These are phyloP conservation scores for Callocephalon fimbriatum DNA, from an alignment of 2,113 vertebrate genomes.

Conservation along the genomic window DNA sequence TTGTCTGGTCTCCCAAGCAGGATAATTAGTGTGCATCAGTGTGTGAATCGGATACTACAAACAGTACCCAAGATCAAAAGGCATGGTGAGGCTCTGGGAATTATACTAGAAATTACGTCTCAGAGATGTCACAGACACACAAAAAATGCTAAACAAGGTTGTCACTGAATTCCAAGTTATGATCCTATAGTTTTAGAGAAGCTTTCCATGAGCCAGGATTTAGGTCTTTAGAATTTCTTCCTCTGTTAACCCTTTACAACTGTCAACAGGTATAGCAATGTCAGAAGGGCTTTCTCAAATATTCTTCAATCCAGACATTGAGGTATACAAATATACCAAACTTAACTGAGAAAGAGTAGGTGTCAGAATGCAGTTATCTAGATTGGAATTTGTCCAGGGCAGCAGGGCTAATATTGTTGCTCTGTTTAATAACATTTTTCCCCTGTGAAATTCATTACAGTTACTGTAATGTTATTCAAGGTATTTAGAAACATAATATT, in stretches of 20 bases:
- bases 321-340: background rate
- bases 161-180: background rate
- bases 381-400: background rate
- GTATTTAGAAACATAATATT: background rate
- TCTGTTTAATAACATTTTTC: background rate
- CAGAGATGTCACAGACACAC: background rate
- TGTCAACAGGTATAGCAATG: accelerated
- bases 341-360: background rate
- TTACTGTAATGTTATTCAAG: background rate
- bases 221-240: background rate
- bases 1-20: background rate
- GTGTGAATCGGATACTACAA: background rate
- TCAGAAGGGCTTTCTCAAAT: background rate
- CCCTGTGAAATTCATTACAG: constrained; percentile 6
- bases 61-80: background rate
- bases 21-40: background rate
- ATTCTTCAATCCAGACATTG: background rate
- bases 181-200: background rate
- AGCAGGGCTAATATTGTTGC: background rate
- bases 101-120: background rate
- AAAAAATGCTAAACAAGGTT: background rate
- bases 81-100: accelerated
- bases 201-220: background rate
- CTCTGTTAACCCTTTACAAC: accelerated
- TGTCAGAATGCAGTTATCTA: background rate